A percentile compares a stretch with the other conserved stretches of the same genome.
Evolutionary conservation across 2,888 invertebrate genomes (phyloP).

Genomic region (Metellina segmentata): DNA sequence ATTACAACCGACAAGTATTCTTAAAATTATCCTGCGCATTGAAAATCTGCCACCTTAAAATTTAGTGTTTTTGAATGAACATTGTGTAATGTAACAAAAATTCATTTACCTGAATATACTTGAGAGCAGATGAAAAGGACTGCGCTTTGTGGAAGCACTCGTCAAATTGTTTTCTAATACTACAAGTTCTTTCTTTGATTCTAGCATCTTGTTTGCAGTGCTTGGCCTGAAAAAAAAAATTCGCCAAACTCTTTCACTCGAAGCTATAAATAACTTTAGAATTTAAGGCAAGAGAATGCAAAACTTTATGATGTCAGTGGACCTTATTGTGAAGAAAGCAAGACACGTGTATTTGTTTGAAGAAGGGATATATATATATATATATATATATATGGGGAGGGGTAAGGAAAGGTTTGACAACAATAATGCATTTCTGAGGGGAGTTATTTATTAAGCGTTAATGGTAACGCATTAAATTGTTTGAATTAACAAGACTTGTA

Average conservation of each 20-base stretch:
- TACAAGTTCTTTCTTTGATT: slow-evolving; percentile 58
- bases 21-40: too few relatives aligned
- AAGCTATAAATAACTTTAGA: neutral
- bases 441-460: too few relatives aligned
- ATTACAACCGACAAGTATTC: too few relatives aligned
- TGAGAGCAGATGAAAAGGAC: slow-evolving; percentile 69
- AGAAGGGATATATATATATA: neutral
- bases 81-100: too few relatives aligned
- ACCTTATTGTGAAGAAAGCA: neutral
- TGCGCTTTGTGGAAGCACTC: slow-evolving; percentile 73
- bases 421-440: too few relatives aligned
- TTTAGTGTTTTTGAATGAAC: too few relatives aligned
- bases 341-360: neutral
- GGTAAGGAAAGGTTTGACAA: neutral
- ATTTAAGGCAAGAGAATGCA: neutral
- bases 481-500: too few relatives aligned
- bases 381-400: neutral
- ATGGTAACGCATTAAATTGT: too few relatives aligned
- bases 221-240: neutral
- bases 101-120: slow-evolving; percentile 68
- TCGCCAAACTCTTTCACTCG: too few relatives aligned
- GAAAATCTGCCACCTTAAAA: neutral
- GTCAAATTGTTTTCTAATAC: slow-evolving; percentile 58
- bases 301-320: neutral
- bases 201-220: slow-evolving; percentile 48